phyloP scores from a whole-genome alignment of 2,113 vertebrate species.

The Antechinus flavipes region DNA sequence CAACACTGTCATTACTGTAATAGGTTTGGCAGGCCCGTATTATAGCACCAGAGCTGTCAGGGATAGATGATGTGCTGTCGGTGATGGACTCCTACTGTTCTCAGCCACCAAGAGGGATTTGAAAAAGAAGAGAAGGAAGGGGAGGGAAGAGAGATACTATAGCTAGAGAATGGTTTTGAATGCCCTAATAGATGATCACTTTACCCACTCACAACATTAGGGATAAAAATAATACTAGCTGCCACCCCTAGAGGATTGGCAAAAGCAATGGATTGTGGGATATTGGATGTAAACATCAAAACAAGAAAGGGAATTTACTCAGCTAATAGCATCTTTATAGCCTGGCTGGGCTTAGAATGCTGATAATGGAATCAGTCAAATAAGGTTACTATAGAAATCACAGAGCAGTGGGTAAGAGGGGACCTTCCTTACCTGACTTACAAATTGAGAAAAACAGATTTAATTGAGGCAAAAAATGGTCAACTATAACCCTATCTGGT shows the following conservation, averaged over 20 bases:
- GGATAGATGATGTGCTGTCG: slow-evolving; percentile 64
- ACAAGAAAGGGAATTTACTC: not conserved
- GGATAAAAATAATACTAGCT: not conserved
- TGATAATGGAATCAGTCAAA: accelerated
- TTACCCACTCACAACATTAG: slow-evolving; percentile 31
- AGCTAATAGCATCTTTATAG: not conserved
- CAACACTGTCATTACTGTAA: slow-evolving; percentile 68
- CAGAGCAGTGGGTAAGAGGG: not conserved
- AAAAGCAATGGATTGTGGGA: not conserved
- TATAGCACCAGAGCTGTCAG: slow-evolving; percentile 75
- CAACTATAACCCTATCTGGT: not conserved
- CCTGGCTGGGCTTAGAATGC: not conserved
- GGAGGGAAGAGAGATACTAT: not conserved
- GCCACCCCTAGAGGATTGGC: not conserved
- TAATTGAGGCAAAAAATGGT: slow-evolving; percentile 58
- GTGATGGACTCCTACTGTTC: slow-evolving; percentile 67
- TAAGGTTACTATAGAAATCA: not conserved
- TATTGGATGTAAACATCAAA: not conserved
- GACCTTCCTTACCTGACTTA: slow-evolving; percentile 6
- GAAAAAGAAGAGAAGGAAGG: not conserved
- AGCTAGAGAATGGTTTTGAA: not conserved
- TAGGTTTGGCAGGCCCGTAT: slow-evolving; percentile 75
- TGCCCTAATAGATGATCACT: slow-evolving; percentile 42
- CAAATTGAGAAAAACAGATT: slow-evolving; percentile 52
- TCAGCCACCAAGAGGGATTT: slow-evolving; percentile 41